phyloP scores from a whole-genome alignment of 2,113 vertebrate species.

The Podiceps cristatus region DNA sequence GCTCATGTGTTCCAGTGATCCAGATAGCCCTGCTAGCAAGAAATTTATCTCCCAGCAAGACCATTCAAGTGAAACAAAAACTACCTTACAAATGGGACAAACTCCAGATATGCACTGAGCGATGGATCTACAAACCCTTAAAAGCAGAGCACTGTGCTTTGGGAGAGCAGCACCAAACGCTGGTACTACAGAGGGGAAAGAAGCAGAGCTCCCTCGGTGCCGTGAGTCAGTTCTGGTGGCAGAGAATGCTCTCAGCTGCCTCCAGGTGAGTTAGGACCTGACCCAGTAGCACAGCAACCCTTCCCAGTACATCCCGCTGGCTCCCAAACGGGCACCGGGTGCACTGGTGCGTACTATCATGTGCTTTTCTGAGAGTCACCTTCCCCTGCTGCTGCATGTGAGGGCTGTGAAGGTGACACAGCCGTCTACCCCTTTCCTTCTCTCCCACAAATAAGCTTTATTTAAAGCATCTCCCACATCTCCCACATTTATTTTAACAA shows the following conservation, averaged over 20 bases:
- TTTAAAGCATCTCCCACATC: constrained; percentile 6
- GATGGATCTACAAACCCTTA: neutral
- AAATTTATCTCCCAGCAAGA: constrained; percentile 3
- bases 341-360: rapidly evolving
- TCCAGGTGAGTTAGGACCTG: neutral
- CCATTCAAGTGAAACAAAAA: neutral
- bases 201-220: rapidly evolving
- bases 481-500: neutral
- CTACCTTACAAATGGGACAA: neutral
- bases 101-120: neutral
- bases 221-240: neutral
- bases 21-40: neutral
- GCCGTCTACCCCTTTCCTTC: neutral
- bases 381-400: neutral
- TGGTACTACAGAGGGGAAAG: rapidly evolving
- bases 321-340: neutral
- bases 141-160: neutral
- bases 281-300: neutral
- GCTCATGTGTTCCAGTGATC: neutral
- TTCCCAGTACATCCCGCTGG: neutral
- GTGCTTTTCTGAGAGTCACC: neutral
- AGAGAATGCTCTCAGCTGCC: neutral
- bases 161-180: neutral
- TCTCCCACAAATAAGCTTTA: neutral
- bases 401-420: neutral